Evolutionary conservation across 2,888 invertebrate species (phyloP).

Genomic region (Baccha elongata): DNA sequence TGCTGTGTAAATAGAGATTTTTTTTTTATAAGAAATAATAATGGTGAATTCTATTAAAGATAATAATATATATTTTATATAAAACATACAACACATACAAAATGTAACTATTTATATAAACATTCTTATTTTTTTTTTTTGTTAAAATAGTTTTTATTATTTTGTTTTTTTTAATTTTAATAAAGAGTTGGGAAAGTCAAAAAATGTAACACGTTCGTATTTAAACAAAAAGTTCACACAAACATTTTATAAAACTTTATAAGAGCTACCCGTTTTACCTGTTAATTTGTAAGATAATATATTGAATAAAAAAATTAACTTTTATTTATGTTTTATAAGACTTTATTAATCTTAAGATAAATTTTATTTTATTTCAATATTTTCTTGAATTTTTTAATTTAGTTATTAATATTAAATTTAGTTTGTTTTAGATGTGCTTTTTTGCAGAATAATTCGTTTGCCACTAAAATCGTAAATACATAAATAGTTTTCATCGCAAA

Average conservation of each 20-base stretch:
- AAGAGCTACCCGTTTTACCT: conserved; percentile 82
- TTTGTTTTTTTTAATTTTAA: conserved; percentile 32
- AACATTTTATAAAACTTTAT: conserved; percentile 59
- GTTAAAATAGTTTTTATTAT: conserved; percentile 64
- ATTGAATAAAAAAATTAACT: conserved; percentile 59
- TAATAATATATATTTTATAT: conserved; percentile 44
- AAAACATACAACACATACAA: conserved; percentile 30
- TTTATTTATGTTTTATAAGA: conserved; percentile 68
- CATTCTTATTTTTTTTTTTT: conserved; percentile 64
- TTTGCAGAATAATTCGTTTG: too few relatives aligned
- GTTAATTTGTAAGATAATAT: conserved; percentile 76
- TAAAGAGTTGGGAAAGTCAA: conserved; percentile 26
- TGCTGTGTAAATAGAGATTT: conserved; percentile 53
- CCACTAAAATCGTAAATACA: too few relatives aligned
- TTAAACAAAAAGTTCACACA: conserved; percentile 38
- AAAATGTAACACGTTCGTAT: conserved; percentile 16
- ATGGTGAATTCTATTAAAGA: conserved; percentile 39
- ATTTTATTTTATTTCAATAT: conserved; percentile 26
- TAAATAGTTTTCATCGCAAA: too few relatives aligned
- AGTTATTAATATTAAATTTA: conserved; percentile 12
- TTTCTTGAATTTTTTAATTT: conserved; percentile 9
- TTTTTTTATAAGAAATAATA: conserved; percentile 17
- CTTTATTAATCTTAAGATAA: conserved; percentile 24
- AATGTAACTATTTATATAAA: conserved; percentile 14
- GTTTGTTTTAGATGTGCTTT: conserved; percentile 5